Evolutionary conservation across 1,140 invertebrate species (phyloP).

Genomic region (Halesus radiatus): DNA sequence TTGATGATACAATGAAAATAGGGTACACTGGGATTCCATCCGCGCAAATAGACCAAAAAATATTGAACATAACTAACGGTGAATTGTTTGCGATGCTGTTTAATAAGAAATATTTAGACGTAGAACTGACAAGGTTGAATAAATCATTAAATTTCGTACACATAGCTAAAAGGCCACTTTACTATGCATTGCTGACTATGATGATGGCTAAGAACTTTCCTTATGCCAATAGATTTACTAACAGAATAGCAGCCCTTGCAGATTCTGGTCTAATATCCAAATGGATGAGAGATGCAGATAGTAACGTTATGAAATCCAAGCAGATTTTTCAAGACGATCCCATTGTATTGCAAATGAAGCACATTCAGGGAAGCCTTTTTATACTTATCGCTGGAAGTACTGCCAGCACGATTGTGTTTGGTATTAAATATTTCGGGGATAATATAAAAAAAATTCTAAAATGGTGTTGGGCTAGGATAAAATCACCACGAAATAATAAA

Average conservation of each 20-base stretch:
- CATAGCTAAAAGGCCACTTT: background rate
- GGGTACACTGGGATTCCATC: background rate
- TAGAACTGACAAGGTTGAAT: background rate
- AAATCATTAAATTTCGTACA: background rate
- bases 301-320: background rate
- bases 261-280: conserved; percentile 7
- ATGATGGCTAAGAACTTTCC: conserved; percentile 27
- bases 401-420: background rate
- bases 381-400: background rate
- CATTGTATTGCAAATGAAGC: conserved; percentile 18
- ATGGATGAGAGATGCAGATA: background rate
- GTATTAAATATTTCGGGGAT: background rate
- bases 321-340: background rate
- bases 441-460: too few species aligned
- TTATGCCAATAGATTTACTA: background rate
- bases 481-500: too few species aligned
- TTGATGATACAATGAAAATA: background rate
- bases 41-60: background rate
- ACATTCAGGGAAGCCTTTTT: conserved; percentile 5
- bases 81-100: background rate
- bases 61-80: background rate
- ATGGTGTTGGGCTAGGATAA: too few species aligned
- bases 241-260: background rate
- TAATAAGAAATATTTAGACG: background rate
- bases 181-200: background rate